Base-by-base conservation (phyloP, 2,797 vertebrate genomes). In the Diplodus sargus region DNA sequence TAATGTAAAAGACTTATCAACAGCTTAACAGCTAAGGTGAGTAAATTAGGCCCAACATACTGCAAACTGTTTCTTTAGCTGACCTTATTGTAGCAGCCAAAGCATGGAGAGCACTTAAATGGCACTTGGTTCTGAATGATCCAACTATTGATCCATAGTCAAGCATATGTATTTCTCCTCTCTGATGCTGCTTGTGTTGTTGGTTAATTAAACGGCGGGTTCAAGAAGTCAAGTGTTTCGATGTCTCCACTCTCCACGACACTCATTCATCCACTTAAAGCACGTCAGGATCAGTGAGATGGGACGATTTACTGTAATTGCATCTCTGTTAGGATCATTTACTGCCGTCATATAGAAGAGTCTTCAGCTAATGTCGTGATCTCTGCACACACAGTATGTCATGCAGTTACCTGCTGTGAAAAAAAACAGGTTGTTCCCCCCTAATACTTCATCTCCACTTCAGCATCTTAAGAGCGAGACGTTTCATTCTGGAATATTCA, bases 301-400 rank as follows among this genome's bases (percentile, higher is more conserved):
- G 30, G 63, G 10, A 63, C 25, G 13, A 61, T 77, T 61, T 34
- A n/a, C 57, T 70, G 76, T 54, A 66, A 79, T 78, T 66, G 18
- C 61, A 30, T 65, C 59, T 82, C 43, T 18, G 25, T 23, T 16
- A 72, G 57, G 57, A 22, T 66, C 60, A 52, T 74, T 70, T 64
- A 70, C 60, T 30, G 69, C 59, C 59, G 63, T 78, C 78, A 77
- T 74, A 54, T 13, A 53, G 62, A 48, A 28, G 39, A 30, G 28
- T 49, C 60, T 74, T 80, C 63, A 66, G 48, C 61, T 70, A 51
- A 79, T 78, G 58, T 58, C 22, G 34, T 11, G 2, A 58, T 70
- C 20, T 23, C 49, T 85, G 23, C 20, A 73, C 69, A 71, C 49
- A 75, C 0, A 59, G 1, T 20, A 51, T 34, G 57, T 28, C 30